Base-by-base conservation (phyloP, 1,140 invertebrate genomes). In the Drosophila ironensis region DNA sequence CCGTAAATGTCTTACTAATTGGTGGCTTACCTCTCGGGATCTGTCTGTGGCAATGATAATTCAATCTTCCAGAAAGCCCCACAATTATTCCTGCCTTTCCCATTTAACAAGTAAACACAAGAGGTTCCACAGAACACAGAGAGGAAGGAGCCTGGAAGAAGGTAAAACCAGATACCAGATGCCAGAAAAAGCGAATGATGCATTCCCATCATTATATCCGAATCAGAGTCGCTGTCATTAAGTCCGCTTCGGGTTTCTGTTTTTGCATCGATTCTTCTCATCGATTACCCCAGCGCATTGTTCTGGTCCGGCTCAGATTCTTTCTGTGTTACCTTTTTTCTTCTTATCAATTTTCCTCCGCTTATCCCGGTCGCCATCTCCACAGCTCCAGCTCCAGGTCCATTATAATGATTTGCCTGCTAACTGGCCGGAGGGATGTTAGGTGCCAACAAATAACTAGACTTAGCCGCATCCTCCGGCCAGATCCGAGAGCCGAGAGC, bases 381-480 rank as follows among this genome's bases (percentile, higher is more conserved):
- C n/a, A n/a, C n/a, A n/a, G n/a, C n/a, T n/a, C n/a, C n/a, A n/a
- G n/a, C n/a, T n/a, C n/a, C n/a, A n/a, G n/a, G n/a, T n/a, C n/a
- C 69, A 73, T 71, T 71, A 66, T 70, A 84, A 84, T 82, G 69
- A 82, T 60, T 73, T 66, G 50, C 22, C 46, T 71, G 66, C 64
- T 61, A 71, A 74, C 75, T 63, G 52, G 66, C 66, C 78, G 64
- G 73, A 74, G 78, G 78, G 78, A 74, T 70, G 70, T 70, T 86
- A 78, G 73, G 78, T 84, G 78, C 80, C 80, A 84, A 86, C 70
- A 84, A 84, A 84, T 84, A 78, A 84, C 80, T 71, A 74, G 74
- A 61, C 59, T 76, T 46, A 44, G 28, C 61, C 20, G n/a, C 16
- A 60, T 45, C 44, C 54, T 46, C 50, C 42, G 38, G 30, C 30